A percentile compares a stretch with the other conserved stretches of the same genome.
These are phyloP conservation scores for Diachasma alloeum DNA, from an alignment of 1,140 invertebrate species.

Conservation along the genomic window DNA sequence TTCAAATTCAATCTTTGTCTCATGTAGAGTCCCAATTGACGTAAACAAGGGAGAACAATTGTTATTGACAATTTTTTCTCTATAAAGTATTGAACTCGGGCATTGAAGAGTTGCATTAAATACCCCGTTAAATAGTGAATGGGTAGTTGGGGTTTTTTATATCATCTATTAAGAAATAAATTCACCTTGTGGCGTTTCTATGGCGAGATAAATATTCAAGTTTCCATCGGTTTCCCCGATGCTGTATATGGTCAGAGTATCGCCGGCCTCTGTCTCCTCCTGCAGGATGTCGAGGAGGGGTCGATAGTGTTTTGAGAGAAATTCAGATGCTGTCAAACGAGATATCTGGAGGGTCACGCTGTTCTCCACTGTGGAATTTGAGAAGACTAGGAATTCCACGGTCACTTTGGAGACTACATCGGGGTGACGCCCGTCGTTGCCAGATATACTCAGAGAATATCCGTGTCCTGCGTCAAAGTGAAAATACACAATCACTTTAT, in stretches of 20 bases:
- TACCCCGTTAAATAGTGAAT: neutral
- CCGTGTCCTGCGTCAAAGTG: conserved; percentile 62
- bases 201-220: conserved; percentile 72
- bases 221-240: conserved; percentile 73
- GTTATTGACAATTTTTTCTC: neutral
- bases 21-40: neutral
- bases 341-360: conserved; percentile 79
- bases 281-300: conserved; percentile 77
- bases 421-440: conserved; percentile 87
- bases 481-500: conserved; percentile 4
- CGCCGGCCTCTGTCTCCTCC: conserved; percentile 69
- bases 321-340: conserved; percentile 77
- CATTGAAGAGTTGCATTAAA: neutral
- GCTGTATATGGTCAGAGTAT: conserved; percentile 76
- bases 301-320: conserved; percentile 79
- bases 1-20: too few relatives aligned
- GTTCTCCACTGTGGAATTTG: conserved; percentile 83
- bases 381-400: conserved; percentile 82
- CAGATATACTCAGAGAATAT: conserved; percentile 80
- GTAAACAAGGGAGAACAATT: neutral
- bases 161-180: conserved; percentile 9
- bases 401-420: conserved; percentile 86
- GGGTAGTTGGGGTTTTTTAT: neutral
- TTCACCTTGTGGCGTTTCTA: conserved; percentile 63
- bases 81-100: conserved; percentile 60